phyloP scores from a whole-genome alignment of 2,113 vertebrate species.

The Genyomyrus donnyi region DNA sequence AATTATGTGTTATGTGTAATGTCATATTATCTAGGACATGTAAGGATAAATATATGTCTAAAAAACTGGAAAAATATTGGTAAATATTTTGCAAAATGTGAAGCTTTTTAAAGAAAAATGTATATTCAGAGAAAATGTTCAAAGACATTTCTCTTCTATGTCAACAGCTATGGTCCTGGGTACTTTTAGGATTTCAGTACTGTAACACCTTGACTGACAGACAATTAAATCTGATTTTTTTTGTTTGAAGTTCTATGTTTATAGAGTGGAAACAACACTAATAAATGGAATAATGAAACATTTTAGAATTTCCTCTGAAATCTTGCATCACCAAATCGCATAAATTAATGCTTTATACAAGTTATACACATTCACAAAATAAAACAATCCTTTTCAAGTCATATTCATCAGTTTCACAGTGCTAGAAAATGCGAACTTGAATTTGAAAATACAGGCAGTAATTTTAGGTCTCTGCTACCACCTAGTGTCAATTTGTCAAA shows the following conservation, averaged over 20 bases:
- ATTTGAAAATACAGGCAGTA: background rate
- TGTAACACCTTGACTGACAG: background rate
- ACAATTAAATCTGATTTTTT: background rate
- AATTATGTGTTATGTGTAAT: background rate
- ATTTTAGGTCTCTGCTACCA: constrained; percentile 38
- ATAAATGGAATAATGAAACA: background rate
- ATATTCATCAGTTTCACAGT: background rate
- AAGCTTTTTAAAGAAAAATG: background rate
- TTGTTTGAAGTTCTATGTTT: background rate
- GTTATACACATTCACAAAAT: background rate
- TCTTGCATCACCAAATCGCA: background rate
- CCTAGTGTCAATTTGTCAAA: constrained; percentile 32
- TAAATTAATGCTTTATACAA: background rate
- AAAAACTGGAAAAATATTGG: background rate
- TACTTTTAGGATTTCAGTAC: background rate
- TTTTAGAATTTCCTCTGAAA: background rate
- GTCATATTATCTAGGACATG: background rate
- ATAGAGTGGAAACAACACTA: background rate
- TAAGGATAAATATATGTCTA: background rate
- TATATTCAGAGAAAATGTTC: background rate
- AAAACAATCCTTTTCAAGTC: background rate
- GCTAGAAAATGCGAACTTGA: background rate
- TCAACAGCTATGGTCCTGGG: background rate
- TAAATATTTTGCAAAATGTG: background rate
- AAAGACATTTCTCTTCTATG: background rate